Base-by-base conservation (phyloP, 2,113 vertebrate species). In the Microtus ochrogaster region DNA sequence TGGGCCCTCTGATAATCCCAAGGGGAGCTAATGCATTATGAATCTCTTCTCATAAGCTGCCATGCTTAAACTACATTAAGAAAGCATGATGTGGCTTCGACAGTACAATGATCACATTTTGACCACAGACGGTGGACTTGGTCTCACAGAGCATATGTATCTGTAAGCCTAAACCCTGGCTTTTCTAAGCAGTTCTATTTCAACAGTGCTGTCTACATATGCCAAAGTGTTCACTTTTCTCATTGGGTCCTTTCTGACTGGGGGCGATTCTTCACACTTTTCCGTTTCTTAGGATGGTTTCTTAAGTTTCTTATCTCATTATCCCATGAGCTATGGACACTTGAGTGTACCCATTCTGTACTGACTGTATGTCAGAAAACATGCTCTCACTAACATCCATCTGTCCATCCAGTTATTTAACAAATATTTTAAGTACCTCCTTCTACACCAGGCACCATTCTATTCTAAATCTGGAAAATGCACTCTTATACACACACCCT, bases 41-140 rank as follows among this genome's bases (percentile, higher is more conserved):
- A 11, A 5, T 86, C 36, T 44, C 78, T 96, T 83, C 12, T 12
- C 73, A 88, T 19, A 82, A 74, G 28, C 41, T 14, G 19, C 36
- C 68, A 87, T 88, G 82, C 68, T 92, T 95, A 93, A 95, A 86
- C 76, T 66, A 79, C 88, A 94, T 93, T 92, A 97, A 96, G 66
- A 96, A 97, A 93, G 81, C 84, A 96, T 70, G 77, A 93, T 89
- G 90, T 88, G 96, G 90, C 78, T 88, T 73, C 76, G 81, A 93
- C 94, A 96, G 86, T 28, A 89, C 36, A 86, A 70, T 24, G 21
- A 33, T 61, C 47, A 16, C 30, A 36, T 89, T 73, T 91, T 78
- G 44, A 72, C 44, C 5, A 0, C 11, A 77, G 72, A 44, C 66
- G 5, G 78, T 89, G 68, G 36, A 41, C 58, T 63, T 44, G 36